Evolutionary conservation across 2,888 invertebrate genomes (phyloP), one percentile per base, ranked within the genome.

Genomic region (Scaptodrosophila latifasciaeformis): DNA sequence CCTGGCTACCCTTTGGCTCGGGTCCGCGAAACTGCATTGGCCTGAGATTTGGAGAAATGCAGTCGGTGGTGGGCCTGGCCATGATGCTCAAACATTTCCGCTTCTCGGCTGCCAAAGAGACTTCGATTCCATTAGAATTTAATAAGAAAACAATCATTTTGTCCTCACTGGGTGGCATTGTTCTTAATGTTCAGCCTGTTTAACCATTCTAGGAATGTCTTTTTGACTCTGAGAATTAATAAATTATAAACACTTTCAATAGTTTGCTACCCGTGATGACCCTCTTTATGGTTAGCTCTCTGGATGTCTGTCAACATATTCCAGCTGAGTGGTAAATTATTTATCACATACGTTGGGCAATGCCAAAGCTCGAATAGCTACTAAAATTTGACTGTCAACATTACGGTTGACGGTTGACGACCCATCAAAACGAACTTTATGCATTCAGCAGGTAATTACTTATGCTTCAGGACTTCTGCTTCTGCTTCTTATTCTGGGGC

Each of bases 21-120:
- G 85, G 85, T 6, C 85, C 84, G 0, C 65, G 84, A 0, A 84
- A 83, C 54, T 86, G 86, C 47, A 84, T 86, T 51, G 86, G 84
- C 0, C 13, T 82, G n/a, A 65, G 86, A n/a, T 86, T 86, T 59
- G 85, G 84, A 2, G 79, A 83, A 65, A 82, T 86, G 81, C 83
- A 86, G 54, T 62, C 81, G 0, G 44, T 81, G 24, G 65, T 85
- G 44, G 85, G 82, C 10, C 50, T 85, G 29, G 70, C 72, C 1
- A 62, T 72, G 30, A 46, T 85, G 0, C 46, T 85, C 2, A 66
- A 70, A 35, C 65, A 82, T 48, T 85, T 82, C 17, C 67, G 55
- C 27, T 82, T 86, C 53, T 65, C 69, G 0, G 43, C 69, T 0
- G 59, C 75, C 0, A 42, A 56, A 1, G 68, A 62, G 9, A 84